phyloP scores from a whole-genome alignment of 2,797 vertebrate species.

The Prionace glauca region DNA sequence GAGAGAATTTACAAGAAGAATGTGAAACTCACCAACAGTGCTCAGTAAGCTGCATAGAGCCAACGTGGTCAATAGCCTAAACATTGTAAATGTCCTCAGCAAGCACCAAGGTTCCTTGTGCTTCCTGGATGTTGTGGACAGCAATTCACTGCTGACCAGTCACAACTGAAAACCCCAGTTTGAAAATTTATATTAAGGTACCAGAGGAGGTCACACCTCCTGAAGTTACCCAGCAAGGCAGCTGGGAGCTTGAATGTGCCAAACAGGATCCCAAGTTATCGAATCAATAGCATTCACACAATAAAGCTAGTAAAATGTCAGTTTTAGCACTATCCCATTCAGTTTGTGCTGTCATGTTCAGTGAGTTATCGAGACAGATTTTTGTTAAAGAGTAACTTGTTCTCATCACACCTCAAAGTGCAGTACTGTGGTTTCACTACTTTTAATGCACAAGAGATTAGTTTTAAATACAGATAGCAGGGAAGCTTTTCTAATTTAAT shows the following conservation, averaged over 20 bases:
- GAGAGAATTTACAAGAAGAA: background rate
- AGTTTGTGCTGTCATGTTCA: background rate
- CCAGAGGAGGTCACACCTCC: background rate
- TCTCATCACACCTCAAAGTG: conserved; percentile 18
- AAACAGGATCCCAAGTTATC: conserved; percentile 31
- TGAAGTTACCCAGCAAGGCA: background rate
- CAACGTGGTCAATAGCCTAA: background rate
- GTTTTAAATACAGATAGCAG: background rate
- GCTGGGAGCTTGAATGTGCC: conserved; percentile 11
- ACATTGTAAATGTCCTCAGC: background rate
- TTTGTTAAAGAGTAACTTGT: background rate
- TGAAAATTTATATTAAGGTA: background rate
- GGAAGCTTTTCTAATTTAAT: conserved; percentile 10
- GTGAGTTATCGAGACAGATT: background rate
- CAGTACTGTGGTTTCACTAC: background rate
- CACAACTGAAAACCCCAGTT: background rate
- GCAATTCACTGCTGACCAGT: background rate
- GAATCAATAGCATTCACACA: background rate
- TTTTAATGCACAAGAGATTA: background rate
- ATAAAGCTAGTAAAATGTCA: conserved; percentile 23
- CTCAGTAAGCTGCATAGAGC: background rate
- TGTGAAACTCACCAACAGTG: conserved; percentile 7
- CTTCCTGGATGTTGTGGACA: background rate
- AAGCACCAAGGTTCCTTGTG: background rate
- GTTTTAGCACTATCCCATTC: background rate